Evolutionary conservation across 2,113 vertebrate genomes (phyloP), one percentile per base, ranked within the genome.

Genomic region (Phrynosoma platyrhinos): DNA sequence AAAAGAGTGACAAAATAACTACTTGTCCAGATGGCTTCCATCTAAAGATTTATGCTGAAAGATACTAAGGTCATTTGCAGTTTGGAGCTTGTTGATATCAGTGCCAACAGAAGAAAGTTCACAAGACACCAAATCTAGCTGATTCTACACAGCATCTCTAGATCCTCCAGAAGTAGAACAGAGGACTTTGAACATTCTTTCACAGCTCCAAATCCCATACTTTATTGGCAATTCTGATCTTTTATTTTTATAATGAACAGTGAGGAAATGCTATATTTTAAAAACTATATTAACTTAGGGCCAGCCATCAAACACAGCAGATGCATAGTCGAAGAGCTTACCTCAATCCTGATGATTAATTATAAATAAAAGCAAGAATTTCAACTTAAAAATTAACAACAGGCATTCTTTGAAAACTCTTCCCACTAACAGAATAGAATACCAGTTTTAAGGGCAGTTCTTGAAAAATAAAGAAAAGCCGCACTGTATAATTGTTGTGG

Each of bases 21-120:
- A 89, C 25, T 87, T 79, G 18, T 85, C 79, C 94, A 94, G 83
- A 88, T 88, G 77, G 68, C 87, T 93, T 88, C 79, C 88, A 87
- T 88, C 76, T 90, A 78, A 20, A 82, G 68, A 36, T 77, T 78
- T 85, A 84, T 25, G 81, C 32, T 80, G 74, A 85, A 92, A 87
- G 2, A 21, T 88, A 91, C 77, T 90, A 58, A 89, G 52, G 69
- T 14, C 78, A 42, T 62, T 42, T 76, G 66, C 40, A 85, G 58
- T 18, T 85, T 78, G 66, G 66, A 27, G 8, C 64, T 64, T 74
- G 52, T 82, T 47, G 52, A 62, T 20, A 75, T 82, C 53, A 81
- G 36, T 62, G 32, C 5, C 42, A 78, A 85, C 47, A 68, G 53
- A 68, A 27, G 47, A 79, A 79, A 79, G n/a, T 20, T 71, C 64